phyloP scores from a whole-genome alignment of 2,113 vertebrate genomes.

The Tragelaphus strepsiceros region DNA sequence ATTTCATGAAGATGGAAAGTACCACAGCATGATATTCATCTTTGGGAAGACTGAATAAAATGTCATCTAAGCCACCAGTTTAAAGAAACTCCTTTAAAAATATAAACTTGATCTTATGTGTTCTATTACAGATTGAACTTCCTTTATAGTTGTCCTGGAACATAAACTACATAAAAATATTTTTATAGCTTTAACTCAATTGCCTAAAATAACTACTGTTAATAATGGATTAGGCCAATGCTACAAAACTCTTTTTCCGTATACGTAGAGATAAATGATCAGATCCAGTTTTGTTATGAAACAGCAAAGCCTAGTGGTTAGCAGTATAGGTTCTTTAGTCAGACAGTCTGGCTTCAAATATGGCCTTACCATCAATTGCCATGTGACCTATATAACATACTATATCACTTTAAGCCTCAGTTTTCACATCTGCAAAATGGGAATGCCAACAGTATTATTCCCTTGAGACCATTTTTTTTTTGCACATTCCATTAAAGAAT shows the following conservation, averaged over 20 bases:
- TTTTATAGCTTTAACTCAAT: neutral
- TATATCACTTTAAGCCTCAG: neutral
- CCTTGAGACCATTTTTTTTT: neutral
- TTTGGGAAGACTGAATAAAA: neutral
- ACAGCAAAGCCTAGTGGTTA: neutral
- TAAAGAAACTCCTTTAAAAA: slow-evolving; percentile 35
- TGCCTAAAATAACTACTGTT: slow-evolving; percentile 26
- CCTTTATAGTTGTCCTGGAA: neutral
- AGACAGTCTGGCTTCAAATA: slow-evolving; percentile 7
- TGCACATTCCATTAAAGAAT: neutral
- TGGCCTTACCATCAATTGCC: neutral
- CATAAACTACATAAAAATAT: neutral
- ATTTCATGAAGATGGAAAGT: slow-evolving; percentile 21
- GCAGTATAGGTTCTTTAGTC: neutral
- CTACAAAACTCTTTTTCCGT: neutral
- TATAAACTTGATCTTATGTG: slow-evolving; percentile 10
- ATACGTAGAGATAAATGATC: neutral
- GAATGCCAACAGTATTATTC: neutral
- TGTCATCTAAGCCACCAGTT: neutral
- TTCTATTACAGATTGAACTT: slow-evolving; percentile 20
- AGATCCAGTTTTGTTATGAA: neutral
- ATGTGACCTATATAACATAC: neutral
- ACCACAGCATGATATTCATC: slow-evolving; percentile 19
- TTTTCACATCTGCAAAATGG: slow-evolving; percentile 24
- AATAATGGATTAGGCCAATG: neutral